phyloP scores from a whole-genome alignment of 2,888 invertebrate species.

The Pammene fasciana region DNA sequence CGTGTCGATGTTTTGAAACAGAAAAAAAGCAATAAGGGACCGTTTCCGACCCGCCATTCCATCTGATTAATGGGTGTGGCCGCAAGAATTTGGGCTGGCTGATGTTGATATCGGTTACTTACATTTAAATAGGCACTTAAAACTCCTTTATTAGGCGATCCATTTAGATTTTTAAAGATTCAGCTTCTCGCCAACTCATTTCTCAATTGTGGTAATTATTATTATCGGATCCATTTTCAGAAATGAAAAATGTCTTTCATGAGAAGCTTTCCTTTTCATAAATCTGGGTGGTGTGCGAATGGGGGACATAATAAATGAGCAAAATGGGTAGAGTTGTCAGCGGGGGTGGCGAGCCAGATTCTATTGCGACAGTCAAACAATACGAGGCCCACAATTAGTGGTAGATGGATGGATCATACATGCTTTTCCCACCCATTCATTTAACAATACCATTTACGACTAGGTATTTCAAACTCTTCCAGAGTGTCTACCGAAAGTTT shows the following conservation, averaged over 20 bases:
- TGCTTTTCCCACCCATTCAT: slow-evolving; percentile 14
- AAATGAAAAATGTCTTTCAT: slow-evolving; percentile 37
- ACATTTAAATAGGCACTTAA: slow-evolving; percentile 20
- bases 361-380: slow-evolving; percentile 41
- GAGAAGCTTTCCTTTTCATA: slow-evolving; percentile 44
- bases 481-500: slow-evolving; percentile 3
- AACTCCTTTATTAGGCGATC: slow-evolving; percentile 14
- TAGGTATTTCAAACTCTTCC: background rate
- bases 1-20: slow-evolving; percentile 32
- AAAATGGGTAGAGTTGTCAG: slow-evolving; percentile 31
- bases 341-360: slow-evolving; percentile 31
- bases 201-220: slow-evolving; percentile 8
- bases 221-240: slow-evolving; percentile 13
- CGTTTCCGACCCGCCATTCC: slow-evolving; percentile 31
- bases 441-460: background rate
- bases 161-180: background rate
- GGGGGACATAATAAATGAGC: slow-evolving; percentile 42
- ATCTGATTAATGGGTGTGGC: slow-evolving; percentile 32
- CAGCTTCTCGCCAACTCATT: background rate
- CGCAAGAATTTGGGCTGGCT: slow-evolving; percentile 22
- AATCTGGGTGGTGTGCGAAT: slow-evolving; percentile 45
- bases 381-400: slow-evolving; percentile 44
- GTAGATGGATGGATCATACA: slow-evolving; percentile 22
- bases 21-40: slow-evolving; percentile 29
- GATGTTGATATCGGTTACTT: slow-evolving; percentile 18